These are phyloP conservation scores for Pongo pygmaeus DNA, from an alignment of 2,113 vertebrate species.

Conservation along the genomic window DNA sequence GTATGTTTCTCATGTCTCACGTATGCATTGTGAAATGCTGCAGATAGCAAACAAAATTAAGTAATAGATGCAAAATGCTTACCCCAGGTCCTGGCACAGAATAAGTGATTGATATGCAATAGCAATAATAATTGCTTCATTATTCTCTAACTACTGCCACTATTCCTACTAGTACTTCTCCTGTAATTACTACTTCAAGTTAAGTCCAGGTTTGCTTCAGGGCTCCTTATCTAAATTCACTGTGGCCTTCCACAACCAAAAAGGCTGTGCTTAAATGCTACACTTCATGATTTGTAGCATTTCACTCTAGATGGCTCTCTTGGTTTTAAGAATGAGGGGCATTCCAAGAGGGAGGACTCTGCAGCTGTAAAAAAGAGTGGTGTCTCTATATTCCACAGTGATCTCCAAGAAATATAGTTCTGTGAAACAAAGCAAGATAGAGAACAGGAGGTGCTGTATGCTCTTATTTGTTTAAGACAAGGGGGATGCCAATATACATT, in stretches of 20 bases:
- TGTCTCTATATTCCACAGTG: background rate
- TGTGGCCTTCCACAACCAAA: background rate
- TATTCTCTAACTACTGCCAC: background rate
- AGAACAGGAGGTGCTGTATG: background rate
- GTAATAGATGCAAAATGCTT: background rate
- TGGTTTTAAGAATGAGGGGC: background rate
- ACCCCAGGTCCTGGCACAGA: background rate
- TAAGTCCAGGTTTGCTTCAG: background rate
- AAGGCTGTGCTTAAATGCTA: background rate
- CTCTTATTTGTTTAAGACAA: background rate
- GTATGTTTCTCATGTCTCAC: background rate
- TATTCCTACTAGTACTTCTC: background rate
- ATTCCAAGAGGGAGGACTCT: background rate
- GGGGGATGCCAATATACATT: fast-evolving
- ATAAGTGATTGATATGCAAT: background rate
- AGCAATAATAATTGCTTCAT: background rate
- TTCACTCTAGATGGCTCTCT: background rate
- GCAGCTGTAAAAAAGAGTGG: background rate
- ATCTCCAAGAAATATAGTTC: background rate
- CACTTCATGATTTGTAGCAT: background rate
- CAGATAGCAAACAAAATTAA: background rate
- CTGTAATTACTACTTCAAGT: background rate
- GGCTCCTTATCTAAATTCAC: background rate
- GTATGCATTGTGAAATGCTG: background rate
- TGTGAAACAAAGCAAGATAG: conserved; percentile 6